Evolutionary conservation across 2,113 vertebrate genomes (phyloP), one percentile per base, ranked within the genome.

Genomic region (Crotalus viridis): DNA sequence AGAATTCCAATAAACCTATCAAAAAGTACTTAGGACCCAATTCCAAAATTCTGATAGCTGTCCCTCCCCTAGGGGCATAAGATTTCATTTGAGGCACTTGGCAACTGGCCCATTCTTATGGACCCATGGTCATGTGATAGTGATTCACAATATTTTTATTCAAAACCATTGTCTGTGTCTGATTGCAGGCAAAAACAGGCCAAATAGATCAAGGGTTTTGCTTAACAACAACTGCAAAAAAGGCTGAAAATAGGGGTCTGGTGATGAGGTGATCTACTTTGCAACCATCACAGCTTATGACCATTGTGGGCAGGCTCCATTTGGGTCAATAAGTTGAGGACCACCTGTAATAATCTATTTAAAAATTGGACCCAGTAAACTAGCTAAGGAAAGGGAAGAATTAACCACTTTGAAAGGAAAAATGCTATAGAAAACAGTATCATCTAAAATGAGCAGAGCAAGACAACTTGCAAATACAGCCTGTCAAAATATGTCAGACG

Each of bases 401-500:
- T 85, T 43, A 91, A 85, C 15, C 1, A 46, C 55, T 59, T 10
- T 13, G 55, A 19, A 55, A 46, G 39, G 9, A 7, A 51, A 54
- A 33, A 56, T 24, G 33, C 59, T 85, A 5, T 55, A 57, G 43
- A 59, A 43, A 59, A 48, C 22, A 48, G 74, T 56, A 51, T 39
- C 4, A 4, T 87, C 26, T 59, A 26, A 51, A 86, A 61, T 26
- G 85, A 91, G 61, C 57, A 43, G n/a, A 88, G 59, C 88, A 74
- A 28, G 59, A 88, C 59, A 92, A 92, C 51, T 52, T 88, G 87
- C 61, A 92, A 92, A 74, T 51, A 55, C 8, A 88, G n/a, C 12
- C 33, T 54, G 87, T 88, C 59, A 92, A 89, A 74, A 89, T 74
- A 89, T 88, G 55, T 92, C 59, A 74, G 17, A 52, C 1, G 5